Evolutionary conservation across 2,797 vertebrate species (phyloP), one percentile per base, ranked within the genome.

Genomic region (Hoplostethus atlanticus): DNA sequence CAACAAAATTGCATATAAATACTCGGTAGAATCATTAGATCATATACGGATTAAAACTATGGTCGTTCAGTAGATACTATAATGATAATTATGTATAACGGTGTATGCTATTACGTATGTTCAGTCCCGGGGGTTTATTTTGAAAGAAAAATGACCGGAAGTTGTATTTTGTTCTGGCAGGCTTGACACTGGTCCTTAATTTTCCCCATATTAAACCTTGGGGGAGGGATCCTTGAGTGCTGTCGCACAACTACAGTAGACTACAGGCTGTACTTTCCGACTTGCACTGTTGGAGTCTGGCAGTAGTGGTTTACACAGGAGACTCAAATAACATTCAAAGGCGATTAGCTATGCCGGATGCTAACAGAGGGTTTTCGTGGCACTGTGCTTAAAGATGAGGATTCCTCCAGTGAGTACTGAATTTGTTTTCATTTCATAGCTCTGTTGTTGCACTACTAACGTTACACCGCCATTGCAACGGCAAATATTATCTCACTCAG

Each of bases 361-460:
- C 55, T 51, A 44, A 53, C 83, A 71, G 76, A 64, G 86, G 78
- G 84, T 80, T 89, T 92, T 81, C 71, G 70, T 69, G 82, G 83
- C 84, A 77, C 86, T 65, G 77, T 59, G 65, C 79, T 86, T 84
- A 74, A 86, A 88, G 84, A 95, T 94, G 95, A 92, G 90, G 90
- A 90, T 90, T 91, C 92, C 90, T 87, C 88, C 87, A 89, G 95
- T 95, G 91, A 95, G 94, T 92, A 57, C 58, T 71, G 61, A 30
- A 62, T 63, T 55, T 77, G 82, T 87, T 89, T 87, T 78, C 60
- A n/a, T 83, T 77, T 85, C 66, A 51, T 79, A 47, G 74, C 52
- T 84, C 83, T 71, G 76, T 75, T 78, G 68, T 47, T 61, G 78
- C 68, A 56, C 68, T 2, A 44, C 36, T 68, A 61, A 79, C 51